Evolutionary conservation across 2,888 invertebrate species (phyloP).

Genomic region (Eumerus sabulonum): DNA sequence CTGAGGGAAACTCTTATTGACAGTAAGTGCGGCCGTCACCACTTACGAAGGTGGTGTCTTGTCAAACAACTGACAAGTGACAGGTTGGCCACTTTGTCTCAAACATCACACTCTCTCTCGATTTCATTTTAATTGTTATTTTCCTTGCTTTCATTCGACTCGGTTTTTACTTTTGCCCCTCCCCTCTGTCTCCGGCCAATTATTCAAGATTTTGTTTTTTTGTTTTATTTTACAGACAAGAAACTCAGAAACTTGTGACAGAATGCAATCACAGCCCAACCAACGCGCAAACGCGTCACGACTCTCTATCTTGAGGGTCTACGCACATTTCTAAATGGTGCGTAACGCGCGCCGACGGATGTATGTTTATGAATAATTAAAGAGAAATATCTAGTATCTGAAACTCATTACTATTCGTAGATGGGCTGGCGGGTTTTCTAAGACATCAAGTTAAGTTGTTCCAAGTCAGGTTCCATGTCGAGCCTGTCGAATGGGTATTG

Average conservation of each 20-base stretch:
- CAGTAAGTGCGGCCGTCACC: neutral
- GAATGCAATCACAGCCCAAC: conserved; percentile 30
- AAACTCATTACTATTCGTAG: conserved; percentile 43
- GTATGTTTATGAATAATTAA: too few relatives aligned
- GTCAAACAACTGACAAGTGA: conserved; percentile 40
- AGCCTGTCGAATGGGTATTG: neutral
- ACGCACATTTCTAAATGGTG: too few relatives aligned
- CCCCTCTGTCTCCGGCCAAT: neutral
- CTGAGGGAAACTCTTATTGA: conserved; percentile 22
- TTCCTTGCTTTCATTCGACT: conserved; percentile 7
- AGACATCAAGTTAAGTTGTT: conserved; percentile 21
- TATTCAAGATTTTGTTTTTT: neutral
- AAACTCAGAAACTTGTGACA: conserved; percentile 31
- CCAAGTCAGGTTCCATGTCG: conserved; percentile 13
- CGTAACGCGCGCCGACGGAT: too few relatives aligned
- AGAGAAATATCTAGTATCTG: too few relatives aligned
- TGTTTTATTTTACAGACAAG: conserved; percentile 10
- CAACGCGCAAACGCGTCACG: too few relatives aligned
- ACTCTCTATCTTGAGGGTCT: too few relatives aligned
- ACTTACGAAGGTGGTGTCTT: conserved; percentile 33
- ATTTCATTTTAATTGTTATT: conserved; percentile 32
- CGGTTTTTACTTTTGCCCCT: too few relatives aligned
- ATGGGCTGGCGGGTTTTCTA: conserved; percentile 28
- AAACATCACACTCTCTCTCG: conserved; percentile 54
- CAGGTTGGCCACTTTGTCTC: conserved; percentile 27